Percentiles rank a stretch among this genome's conserved stretches.
Evolutionary conservation across 2,888 invertebrate species (phyloP).

Genomic region (Dorcus hopei): DNA sequence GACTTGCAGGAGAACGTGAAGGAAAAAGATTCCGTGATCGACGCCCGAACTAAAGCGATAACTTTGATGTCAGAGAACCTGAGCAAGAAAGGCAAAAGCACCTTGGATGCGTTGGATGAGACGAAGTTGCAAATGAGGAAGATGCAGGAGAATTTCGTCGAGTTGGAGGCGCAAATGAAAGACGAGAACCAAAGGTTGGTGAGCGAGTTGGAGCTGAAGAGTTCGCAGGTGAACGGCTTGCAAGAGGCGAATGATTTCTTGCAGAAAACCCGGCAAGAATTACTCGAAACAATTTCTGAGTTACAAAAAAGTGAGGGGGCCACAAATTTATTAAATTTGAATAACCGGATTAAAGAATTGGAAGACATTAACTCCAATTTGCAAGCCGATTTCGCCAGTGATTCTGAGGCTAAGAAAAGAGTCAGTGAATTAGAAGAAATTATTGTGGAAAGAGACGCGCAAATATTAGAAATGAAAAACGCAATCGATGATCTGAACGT

Average conservation of each 20-base stretch:
- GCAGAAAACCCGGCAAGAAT: constrained; percentile 30
- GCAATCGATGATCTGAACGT: constrained; percentile 49
- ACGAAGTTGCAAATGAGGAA: constrained; percentile 76
- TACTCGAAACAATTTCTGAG: constrained; percentile 31
- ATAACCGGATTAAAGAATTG: constrained; percentile 9
- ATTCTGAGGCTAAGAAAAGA: constrained; percentile 7
- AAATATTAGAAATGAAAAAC: constrained; percentile 28
- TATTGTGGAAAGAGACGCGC: constrained; percentile 20
- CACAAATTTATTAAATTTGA: not conserved
- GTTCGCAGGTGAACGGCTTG: constrained; percentile 46
- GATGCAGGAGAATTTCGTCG: constrained; percentile 75
- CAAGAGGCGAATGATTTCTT: constrained; percentile 44
- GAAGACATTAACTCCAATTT: not conserved
- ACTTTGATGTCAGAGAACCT: constrained; percentile 73
- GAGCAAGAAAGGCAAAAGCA: constrained; percentile 67
- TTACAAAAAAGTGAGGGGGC: constrained; percentile 3
- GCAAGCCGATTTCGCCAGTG: not conserved
- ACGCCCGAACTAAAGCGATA: constrained; percentile 75
- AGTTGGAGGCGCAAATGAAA: constrained; percentile 68
- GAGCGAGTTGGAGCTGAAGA: constrained; percentile 56
- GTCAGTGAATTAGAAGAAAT: constrained; percentile 22
- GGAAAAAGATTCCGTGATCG: constrained; percentile 81
- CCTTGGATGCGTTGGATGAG: constrained; percentile 71
- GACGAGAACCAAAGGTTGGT: constrained; percentile 62
- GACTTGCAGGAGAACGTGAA: constrained; percentile 80